Evolutionary conservation across 2,888 invertebrate genomes (phyloP), one percentile per base, ranked within the genome.

Genomic region (Liposcelis brunnea): DNA sequence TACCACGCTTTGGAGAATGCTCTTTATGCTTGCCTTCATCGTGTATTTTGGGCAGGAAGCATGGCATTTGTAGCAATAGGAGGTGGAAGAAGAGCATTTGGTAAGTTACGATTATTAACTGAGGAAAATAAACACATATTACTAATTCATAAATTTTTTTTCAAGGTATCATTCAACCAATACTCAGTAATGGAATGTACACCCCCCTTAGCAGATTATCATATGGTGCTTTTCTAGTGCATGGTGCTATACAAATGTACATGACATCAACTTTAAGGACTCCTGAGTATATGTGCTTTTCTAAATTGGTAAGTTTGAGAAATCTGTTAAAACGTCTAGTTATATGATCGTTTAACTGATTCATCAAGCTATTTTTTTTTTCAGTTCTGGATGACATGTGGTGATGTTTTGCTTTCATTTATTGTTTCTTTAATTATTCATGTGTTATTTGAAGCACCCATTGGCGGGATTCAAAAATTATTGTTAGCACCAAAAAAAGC

Each of bases 371-470:
- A 4, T 19, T 31, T 19, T 18, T 31, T 19, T 26, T 52, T 51
- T 34, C 47, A 54, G 54, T 44, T 49, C n/a, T 54, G 54, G 54
- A 52, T 53, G 53, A 44, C 51, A 2, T 40, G 45, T 11, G 54
- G 52, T 5, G 54, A 54, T 35, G 45, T 53, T 12, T 33, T 45
- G 31, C 44, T 52, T n/a, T 46, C 52, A 7, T 53, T 50, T 26
- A 31, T 49, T n/a, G 40, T 50, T n/a, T 49, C 54, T 1, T 26
- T 53, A 14, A 38, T 50, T 14, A 44, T 53, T 7, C 48, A 52
- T 40, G 32, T 53, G 16, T 26, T 53, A 14, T 48, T 54, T 14
- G 54, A 54, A 48, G 52, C 52, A 26, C 54, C 54, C 16, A 48
- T 51, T 10, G 43, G 48, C 34, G 38, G 40, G 7, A 36, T 49